These are phyloP conservation scores for Sebastes schlegelii DNA, from an alignment of 2,113 vertebrate genomes.

Conservation along the genomic window DNA sequence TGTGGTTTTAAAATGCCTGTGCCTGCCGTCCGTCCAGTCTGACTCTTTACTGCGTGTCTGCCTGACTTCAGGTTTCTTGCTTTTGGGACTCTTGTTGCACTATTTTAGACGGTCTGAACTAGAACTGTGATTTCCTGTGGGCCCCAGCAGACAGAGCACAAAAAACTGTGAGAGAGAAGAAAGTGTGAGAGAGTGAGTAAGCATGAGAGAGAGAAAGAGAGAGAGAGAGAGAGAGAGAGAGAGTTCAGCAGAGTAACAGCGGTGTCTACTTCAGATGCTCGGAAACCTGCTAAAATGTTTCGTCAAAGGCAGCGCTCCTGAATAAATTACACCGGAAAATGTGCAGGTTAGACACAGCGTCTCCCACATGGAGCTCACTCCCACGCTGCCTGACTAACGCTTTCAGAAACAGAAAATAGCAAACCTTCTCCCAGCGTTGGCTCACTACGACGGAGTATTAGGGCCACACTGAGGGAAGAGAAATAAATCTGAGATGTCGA, in stretches of 20 bases:
- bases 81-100: slow-evolving; percentile 55
- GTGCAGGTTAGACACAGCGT: slow-evolving; percentile 57
- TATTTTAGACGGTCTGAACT: slow-evolving; percentile 41
- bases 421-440: not conserved
- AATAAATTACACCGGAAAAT: slow-evolving; percentile 43
- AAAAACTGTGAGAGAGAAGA: not conserved
- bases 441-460: too few relatives aligned
- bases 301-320: slow-evolving; percentile 25
- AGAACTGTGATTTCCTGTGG: slow-evolving; percentile 43
- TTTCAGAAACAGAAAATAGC: slow-evolving; percentile 69
- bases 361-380: slow-evolving; percentile 51
- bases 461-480: too few relatives aligned
- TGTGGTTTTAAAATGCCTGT: slow-evolving; percentile 54
- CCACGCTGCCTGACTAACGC: slow-evolving; percentile 73
- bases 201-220: slow-evolving; percentile 8
- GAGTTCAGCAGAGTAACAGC: slow-evolving; percentile 33
- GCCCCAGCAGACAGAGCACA: slow-evolving; percentile 3
- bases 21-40: slow-evolving; percentile 57
- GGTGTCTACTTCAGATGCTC: not conserved
- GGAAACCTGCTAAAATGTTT: slow-evolving; percentile 26
- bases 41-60: slow-evolving; percentile 11
- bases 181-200: not conserved
- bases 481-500: too few relatives aligned
- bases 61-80: slow-evolving; percentile 49
- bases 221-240: slow-evolving; percentile 1